phyloP scores from a whole-genome alignment of 2,797 vertebrate species.

The Myotis planiceps region DNA sequence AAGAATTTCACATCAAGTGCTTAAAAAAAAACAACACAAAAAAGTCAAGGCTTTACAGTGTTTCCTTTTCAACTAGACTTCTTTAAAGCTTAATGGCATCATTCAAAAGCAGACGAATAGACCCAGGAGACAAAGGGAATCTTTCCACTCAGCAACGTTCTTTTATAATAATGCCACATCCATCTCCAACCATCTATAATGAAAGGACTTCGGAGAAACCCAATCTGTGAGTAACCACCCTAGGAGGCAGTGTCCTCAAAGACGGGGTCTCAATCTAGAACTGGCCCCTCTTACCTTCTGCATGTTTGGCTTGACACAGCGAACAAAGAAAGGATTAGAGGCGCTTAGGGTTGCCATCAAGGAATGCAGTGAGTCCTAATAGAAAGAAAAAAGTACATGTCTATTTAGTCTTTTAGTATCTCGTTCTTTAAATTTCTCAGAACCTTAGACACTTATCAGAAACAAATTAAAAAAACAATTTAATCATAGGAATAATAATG shows the following conservation, averaged over 20 bases:
- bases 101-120: background rate
- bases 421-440: background rate
- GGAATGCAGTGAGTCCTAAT: slow-evolving; percentile 95
- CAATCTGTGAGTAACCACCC: background rate
- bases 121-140: background rate
- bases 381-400: slow-evolving; percentile 46
- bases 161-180: background rate
- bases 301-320: slow-evolving; percentile 98
- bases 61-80: background rate
- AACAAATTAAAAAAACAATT: slow-evolving; percentile 60
- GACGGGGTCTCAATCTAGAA: background rate
- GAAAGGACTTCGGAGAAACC: background rate
- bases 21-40: background rate
- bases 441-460: background rate
- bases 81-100: background rate
- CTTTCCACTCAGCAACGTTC: background rate
- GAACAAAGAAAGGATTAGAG: slow-evolving; percentile 96
- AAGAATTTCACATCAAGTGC: background rate
- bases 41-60: background rate
- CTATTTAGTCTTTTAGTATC: slow-evolving; percentile 31
- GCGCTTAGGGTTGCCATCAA: slow-evolving; percentile 95
- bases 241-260: background rate
- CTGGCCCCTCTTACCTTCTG: slow-evolving; percentile 92
- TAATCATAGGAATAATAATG: background rate
- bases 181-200: background rate